These are phyloP conservation scores for Danio albolineatus DNA, from an alignment of 2,797 vertebrate genomes.

Conservation along the genomic window DNA sequence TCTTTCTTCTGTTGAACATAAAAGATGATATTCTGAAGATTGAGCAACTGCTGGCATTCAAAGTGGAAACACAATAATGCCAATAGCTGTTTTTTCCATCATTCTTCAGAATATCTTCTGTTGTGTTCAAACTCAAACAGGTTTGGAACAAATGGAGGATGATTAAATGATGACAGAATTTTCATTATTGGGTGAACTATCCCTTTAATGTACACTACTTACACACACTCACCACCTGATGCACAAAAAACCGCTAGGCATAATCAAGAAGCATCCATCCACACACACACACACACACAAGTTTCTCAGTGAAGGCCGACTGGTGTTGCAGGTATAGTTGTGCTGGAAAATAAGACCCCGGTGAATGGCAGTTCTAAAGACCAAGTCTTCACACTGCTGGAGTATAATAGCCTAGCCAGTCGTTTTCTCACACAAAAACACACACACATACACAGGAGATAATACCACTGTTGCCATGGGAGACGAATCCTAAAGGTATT, in stretches of 20 bases:
- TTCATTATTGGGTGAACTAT: too few relatives aligned
- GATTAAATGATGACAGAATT: too few relatives aligned
- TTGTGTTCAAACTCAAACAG: too few relatives aligned
- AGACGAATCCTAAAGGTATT: conserved; percentile 55
- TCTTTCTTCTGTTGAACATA: too few relatives aligned
- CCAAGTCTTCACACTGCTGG: conserved; percentile 48
- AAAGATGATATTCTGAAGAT: too few relatives aligned
- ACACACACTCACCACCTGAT: conserved; percentile 23
- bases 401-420: conserved; percentile 48
- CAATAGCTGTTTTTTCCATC: too few relatives aligned
- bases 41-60: too few relatives aligned
- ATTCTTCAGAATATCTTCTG: too few relatives aligned
- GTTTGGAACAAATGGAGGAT: too few relatives aligned
- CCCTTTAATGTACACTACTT: conserved; percentile 19
- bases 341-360: conserved; percentile 37
- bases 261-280: conserved; percentile 38
- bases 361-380: conserved; percentile 50
- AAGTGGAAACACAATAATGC: too few relatives aligned
- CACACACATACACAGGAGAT: conserved; percentile 39
- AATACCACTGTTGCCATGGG: conserved; percentile 60
- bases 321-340: conserved; percentile 40
- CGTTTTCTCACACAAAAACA: conserved; percentile 33
- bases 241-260: background rate
- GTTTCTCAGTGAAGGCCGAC: conserved; percentile 4
- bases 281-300: conserved; percentile 31